These are phyloP conservation scores for Trichosurus vulpecula DNA, from an alignment of 2,797 vertebrate species.

Conservation along the genomic window DNA sequence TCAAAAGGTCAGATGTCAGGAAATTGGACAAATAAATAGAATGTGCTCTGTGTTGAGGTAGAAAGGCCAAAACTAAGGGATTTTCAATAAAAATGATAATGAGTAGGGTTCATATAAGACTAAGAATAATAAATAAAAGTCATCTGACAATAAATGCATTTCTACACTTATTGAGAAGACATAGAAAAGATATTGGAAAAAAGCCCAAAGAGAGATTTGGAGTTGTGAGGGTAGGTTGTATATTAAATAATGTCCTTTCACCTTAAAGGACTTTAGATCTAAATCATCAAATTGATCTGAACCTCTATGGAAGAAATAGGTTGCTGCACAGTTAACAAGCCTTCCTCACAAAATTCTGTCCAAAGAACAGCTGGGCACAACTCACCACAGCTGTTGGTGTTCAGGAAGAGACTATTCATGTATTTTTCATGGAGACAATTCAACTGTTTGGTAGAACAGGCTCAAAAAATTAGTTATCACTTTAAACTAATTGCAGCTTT, in stretches of 20 bases:
- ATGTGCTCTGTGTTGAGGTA: conserved; percentile 54
- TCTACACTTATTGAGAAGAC: conserved; percentile 68
- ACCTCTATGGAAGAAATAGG: not conserved
- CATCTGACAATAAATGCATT: conserved; percentile 69
- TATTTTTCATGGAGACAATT: not conserved
- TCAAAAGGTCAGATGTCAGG: conserved; percentile 74
- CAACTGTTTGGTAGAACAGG: not conserved
- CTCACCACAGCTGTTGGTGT: not conserved
- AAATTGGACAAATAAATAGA: conserved; percentile 82
- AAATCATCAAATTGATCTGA: not conserved
- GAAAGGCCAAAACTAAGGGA: conserved; percentile 71
- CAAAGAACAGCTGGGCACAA: not conserved
- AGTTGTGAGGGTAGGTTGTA: not conserved
- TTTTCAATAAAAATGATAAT: conserved; percentile 85
- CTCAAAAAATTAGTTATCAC: not conserved
- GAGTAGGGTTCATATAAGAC: conserved; percentile 55
- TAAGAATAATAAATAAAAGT: conserved; percentile 79
- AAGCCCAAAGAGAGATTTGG: conserved; percentile 12
- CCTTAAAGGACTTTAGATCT: not conserved
- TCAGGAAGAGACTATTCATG: not conserved
- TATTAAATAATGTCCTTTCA: not conserved
- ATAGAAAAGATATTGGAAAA: conserved; percentile 39
- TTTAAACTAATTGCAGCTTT: not conserved
- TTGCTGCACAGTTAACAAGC: not conserved
- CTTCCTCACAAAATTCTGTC: not conserved